Evolutionary conservation across 2,113 vertebrate species (phyloP), one percentile per base, ranked within the genome.

Genomic region (Delphinapterus leucas): DNA sequence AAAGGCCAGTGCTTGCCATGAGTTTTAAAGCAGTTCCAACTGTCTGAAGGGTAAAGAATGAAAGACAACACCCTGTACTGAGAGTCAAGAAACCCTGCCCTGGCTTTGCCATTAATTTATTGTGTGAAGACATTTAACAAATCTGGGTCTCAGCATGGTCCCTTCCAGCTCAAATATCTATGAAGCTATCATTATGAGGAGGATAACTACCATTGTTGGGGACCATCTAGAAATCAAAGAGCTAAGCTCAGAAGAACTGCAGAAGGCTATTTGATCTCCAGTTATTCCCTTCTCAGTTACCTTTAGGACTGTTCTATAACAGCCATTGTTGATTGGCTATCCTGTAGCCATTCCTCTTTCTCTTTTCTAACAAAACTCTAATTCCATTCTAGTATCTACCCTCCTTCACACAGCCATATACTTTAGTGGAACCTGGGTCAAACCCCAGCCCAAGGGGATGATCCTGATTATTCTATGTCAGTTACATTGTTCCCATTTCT

Each of bases 141-240:
- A 49, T 63, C 18, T 65, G 41, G 38, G 76, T 92, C 88, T 94
- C 76, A 63, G 36, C 89, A 60, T 58, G 25, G 31, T 67, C 14
- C 65, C 76, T 90, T 94, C 15, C 31, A 90, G 60, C 28, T 86
- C 21, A 11, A 65, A 67, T 94, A 95, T 92, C 74, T 23, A 21
- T 61, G 53, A 81, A 92, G 44, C 55, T 88, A 8, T 67, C 73
- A 95, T 81, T 60, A 80, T 47, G 58, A 79, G 9, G 21, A 74
- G 8, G 33, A 26, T 21, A 89, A 90, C 23, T 47, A 76, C 49
- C 23, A 44, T 77, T 83, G 49, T 20, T 77, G 58, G n/a, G 41
- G 85, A 87, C 68, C 81, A 92, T 70, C 63, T 93, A 80, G 85
- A 93, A 94, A 77, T 68, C 91, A 95, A 91, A 97, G 26, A 68